Evolutionary conservation across 2,113 vertebrate species (phyloP), one percentile per base, ranked within the genome.

Genomic region (Sclerurus mexicanus): DNA sequence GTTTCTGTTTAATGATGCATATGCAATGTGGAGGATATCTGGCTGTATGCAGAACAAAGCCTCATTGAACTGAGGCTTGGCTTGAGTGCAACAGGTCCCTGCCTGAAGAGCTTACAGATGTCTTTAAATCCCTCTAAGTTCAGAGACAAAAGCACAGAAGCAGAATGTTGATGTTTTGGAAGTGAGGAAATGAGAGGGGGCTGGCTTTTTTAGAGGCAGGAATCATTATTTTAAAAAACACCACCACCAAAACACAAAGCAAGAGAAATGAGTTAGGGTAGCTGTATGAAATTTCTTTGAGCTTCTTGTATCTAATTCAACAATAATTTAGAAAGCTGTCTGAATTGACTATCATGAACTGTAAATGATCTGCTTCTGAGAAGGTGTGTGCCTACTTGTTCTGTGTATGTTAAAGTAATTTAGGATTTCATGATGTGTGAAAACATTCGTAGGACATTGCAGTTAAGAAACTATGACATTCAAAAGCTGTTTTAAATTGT

Each of bases 1-100:
- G 75, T 87, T 68, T 73, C 53, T 95, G 47, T 85, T 95, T 89
- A 94, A 92, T 91, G 84, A 68, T 94, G 60, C 49, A 66, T 97
- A 78, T 76, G 83, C 69, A 95, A 75, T 37, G 74, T 67, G 69
- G 60, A 85, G 69, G 64, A 47, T 80, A 62, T 78, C 53, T 95
- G 56, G 35, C 33, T 50, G 78, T 62, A 24, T 40, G 7, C 22
- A n/a, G 10, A 63, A 56, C 42, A 87, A 21, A 95, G 27, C 25
- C 39, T 71, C 53, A 20, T 5, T 6, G 2, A 77, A 66, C 30
- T 72, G 52, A 82, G 35, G 9, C 46, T 40, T 63, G 39, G 39
- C 31, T 84, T 71, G 37, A 83, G 50, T 63, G 58, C 31, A 77
- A 33, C 55, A 74, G 39, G 7, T 77, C 2, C 21, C 53, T 75